Base-by-base conservation (phyloP, 2,888 invertebrate genomes). In the Oxyteleia sp. region DNA sequence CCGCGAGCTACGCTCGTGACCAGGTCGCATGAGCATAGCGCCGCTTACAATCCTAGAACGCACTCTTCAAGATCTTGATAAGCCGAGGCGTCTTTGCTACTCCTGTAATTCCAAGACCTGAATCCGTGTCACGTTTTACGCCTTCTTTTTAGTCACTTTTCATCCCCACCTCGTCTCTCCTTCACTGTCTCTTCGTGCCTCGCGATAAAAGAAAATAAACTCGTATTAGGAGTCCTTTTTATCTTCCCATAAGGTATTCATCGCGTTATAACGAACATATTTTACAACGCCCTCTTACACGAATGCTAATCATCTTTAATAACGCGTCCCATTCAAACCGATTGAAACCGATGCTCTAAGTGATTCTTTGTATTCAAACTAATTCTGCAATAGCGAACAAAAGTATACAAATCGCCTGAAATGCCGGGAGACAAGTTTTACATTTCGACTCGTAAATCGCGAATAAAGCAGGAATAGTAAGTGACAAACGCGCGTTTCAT, bases 41-140 rank as follows among this genome's bases (percentile, higher is more conserved):
- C 61, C 47, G 57, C n/a, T n/a, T n/a, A n/a, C 63, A 32, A 57
- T 71, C 78, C 69, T 63, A 45, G 41, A 55, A 64, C 69, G 63
- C 69, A 79, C 55, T 47, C 20, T 13, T 47, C 53, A 41, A 69
- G 63, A 71, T 79, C 69, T 55, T 69, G 78, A 79, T 79, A 79
- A 79, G 55, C 63, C 41, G n/a, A 26, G 61, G 45, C 61, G 18
- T 53, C 45, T 78, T 59, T 23, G 59, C 68, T 61, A 16, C 79
- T 78, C 63, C 61, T 78, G 69, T 78, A 78, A 79, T 71, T 71
- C 71, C 64, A 18, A 71, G 64, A 64, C 64, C 71, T 61, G 63
- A 71, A 79, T 71, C 71, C 79, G 71, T 64, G 63, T 71, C 71
- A 79, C 79, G 79, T 79, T 71, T 79, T 69, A 29, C 78, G 69